Evolutionary conservation across 2,113 vertebrate species (phyloP), one percentile per base, ranked within the genome.

Genomic region (Halichoerus grypus): DNA sequence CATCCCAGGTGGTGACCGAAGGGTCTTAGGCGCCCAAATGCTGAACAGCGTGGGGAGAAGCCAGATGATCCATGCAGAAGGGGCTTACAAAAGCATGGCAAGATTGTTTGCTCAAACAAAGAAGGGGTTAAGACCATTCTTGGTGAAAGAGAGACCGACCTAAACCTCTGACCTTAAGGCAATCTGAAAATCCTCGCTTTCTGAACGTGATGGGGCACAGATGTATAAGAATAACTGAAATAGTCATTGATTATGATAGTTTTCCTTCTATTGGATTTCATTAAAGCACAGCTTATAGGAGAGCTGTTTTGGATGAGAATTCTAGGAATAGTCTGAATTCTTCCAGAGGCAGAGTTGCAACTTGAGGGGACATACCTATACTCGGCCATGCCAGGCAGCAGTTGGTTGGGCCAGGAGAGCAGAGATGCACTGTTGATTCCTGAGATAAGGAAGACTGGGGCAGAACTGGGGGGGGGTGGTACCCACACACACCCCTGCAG

Each of bases 211-310:
- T 39, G 21, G 42, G 39, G 33, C 69, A 67, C 76, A 82, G 77
- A 82, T 92, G 39, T 88, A 24, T 65, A 63, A 85, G 46, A 94
- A 92, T 61, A 42, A n/a, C 42, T 76, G 81, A 94, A 74, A 59
- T 71, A 61, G 3, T 0, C 74, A 53, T 77, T 92, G 72, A 83
- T 94, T 63, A 33, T 65, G 36, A 12, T 55, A 33, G 63, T 90
- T 51, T 31, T 8, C 72, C 55, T 63, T 19, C 90, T 53, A n/a
- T 31, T 96, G 53, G 91, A 83, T 12, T 10, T 55, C 39, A 49
- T 83, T 88, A 65, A 97, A 97, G 53, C 33, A 42, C 8, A 76
- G n/a, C 59, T 88, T 86, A 51, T 51, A 53, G 61, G 49, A 87
- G 74, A 93, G 8, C 19, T 53, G 12, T 80, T 69, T 65, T 1